Base-by-base conservation (phyloP, 2,113 vertebrate genomes). In the Cepphus grylle region DNA sequence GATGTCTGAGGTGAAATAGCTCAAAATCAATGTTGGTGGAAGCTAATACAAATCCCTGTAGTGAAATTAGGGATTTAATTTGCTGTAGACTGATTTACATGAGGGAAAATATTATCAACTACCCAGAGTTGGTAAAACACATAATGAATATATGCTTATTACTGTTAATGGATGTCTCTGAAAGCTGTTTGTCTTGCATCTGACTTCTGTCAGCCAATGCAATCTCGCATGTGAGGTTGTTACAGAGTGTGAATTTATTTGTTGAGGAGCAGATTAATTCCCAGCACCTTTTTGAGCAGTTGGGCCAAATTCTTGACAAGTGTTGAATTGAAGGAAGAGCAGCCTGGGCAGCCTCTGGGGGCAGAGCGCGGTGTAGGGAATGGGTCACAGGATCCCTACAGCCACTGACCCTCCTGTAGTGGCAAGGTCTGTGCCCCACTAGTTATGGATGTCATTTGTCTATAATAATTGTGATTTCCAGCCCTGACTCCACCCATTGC, bases 401-500 rank as follows among this genome's bases (percentile, higher is more conserved):
- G 71, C 52, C 26, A 5, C 23, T 23, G 42, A 19, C n/a, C 29
- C 26, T 63, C 25, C 21, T 43, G 8, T 7, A 5, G 18, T 11
- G 25, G 6, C 29, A 38, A 76, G 47, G 21, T 61, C 59, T 72
- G 58, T 73, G 36, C 12, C 43, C 9, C 21, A 5, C 25, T 63
- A 63, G 29, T 59, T n/a, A 11, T 38, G 4, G 1, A 15, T 40
- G 15, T 36, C 4, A 10, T 50, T 72, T 38, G 27, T 40, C 3
- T 72, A 4, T 14, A 32, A 15, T 45, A 3, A 11, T 25, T 0
- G 23, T 13, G 22, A 63, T 90, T 80, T 90, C 43, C 1, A 2
- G 40, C 38, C 27, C 43, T 1, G 9, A 0, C 20, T 42, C 13
- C 20, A 32, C 23, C 4, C 4, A 0, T 1, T 52, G 50, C 53